Base-by-base conservation (phyloP, 2,888 invertebrate genomes). In the Ophonus ardosiacus region DNA sequence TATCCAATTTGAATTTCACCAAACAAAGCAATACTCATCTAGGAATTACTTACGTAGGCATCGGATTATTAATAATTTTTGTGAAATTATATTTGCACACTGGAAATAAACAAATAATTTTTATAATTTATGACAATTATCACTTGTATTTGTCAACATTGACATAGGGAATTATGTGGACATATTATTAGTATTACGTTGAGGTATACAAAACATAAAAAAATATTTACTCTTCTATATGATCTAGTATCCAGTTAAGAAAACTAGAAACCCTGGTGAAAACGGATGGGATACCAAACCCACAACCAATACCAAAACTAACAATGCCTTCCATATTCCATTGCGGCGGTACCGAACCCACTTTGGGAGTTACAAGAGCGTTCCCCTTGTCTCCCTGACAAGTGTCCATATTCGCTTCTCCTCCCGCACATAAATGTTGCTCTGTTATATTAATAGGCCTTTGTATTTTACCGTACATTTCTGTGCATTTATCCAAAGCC, bases 251-350 rank as follows among this genome's bases (percentile, higher is more conserved):
- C 83, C 83, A 83, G 57, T 83, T 38, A 6, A 83, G 17, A 59
- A 59, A 83, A 81, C 90, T 88, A 0, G 92, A 89, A 0, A 93
- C 90, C 79, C 91, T 91, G 0, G 93, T 94, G 88, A 94, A 94
- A 5, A 94, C 92, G 0, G 93, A 93, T 0, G 94, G 94, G 8
- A 89, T 90, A 91, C 90, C 0, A 91, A 87, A 0, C 93, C 31
- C 93, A 86, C 93, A 93, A 2, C 31, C 31, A 31, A 31, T 6
- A 31, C 93, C 93, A 83, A 91, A 93, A 0, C 93, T 93, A 0
- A 95, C 94, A 0, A 95, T 90, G 0, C 95, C 95, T 38, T 74
- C 83, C 18, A 74, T 24, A 40, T 40, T 74, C 31, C 38, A 83
- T 0, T 92, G 91, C 0, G 91, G 90, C 8, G 51, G 51, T 8